A percentile compares a stretch with the other conserved stretches of the same genome.
Conservation (phyloP, 2,888 invertebrate species). For the Hymenopus coronatus region DNA sequence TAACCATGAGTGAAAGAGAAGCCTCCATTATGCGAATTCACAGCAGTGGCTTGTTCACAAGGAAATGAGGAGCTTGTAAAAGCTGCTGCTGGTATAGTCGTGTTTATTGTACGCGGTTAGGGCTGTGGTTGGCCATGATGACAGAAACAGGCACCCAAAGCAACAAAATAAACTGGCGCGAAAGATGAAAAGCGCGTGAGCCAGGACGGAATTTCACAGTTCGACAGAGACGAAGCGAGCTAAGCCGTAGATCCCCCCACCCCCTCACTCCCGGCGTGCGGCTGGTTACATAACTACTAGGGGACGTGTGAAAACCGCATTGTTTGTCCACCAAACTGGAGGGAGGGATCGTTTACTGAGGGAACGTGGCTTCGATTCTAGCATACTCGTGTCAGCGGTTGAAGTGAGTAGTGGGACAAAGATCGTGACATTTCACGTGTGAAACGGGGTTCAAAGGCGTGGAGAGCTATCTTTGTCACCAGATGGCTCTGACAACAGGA, state of each 20-base stretch:
- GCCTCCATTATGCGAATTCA: no score
- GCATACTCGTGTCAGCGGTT: neutral
- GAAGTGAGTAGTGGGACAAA: neutral
- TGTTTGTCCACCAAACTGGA: neutral
- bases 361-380: neutral
- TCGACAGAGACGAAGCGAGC: neutral
- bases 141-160: neutral
- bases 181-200: neutral
- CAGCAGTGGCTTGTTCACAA: neutral
- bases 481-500: neutral
- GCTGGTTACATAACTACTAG: neutral
- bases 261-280: neutral
- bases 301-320: slow-evolving; percentile 3
- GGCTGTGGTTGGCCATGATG: neutral
- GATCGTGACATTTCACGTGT: neutral
- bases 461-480: neutral
- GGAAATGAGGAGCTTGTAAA: neutral
- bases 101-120: neutral
- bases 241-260: neutral
- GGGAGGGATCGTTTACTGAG: neutral
- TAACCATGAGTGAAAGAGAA: no score
- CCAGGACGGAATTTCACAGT: neutral
- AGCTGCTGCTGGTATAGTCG: neutral
- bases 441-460: neutral
- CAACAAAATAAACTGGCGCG: neutral